phyloP scores from a whole-genome alignment of 2,113 vertebrate genomes.

The Clarias batrachus region DNA sequence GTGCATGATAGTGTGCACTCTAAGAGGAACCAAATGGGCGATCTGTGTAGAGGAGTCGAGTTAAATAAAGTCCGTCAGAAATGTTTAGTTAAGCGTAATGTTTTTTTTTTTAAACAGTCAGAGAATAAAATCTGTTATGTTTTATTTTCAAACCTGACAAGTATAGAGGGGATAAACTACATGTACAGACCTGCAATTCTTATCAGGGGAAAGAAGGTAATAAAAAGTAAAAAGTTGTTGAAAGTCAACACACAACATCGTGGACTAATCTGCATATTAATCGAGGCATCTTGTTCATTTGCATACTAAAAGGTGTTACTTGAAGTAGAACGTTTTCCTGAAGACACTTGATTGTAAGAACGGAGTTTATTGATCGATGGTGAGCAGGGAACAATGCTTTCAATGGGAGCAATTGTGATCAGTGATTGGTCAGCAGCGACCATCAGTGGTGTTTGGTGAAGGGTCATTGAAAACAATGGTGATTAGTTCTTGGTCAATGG shows the following conservation, averaged over 20 bases:
- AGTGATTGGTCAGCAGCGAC: too few species aligned
- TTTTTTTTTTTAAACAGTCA: too few species aligned
- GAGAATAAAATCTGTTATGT: background rate
- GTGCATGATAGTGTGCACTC: too few species aligned
- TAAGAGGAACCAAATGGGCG: background rate
- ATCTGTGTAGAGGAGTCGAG: background rate
- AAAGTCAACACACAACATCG: background rate
- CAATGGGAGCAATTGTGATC: background rate
- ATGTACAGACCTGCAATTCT: background rate
- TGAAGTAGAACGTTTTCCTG: background rate
- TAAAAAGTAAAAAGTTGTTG: background rate
- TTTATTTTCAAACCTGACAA: background rate
- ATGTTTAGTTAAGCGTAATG: background rate
- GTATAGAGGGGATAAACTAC: background rate
- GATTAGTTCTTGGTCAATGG: background rate
- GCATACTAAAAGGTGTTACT: background rate
- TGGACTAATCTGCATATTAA: background rate
- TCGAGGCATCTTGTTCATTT: background rate
- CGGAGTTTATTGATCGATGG: background rate
- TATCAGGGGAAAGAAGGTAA: background rate
- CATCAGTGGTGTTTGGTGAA: background rate
- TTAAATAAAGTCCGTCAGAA: background rate
- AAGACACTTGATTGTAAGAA: background rate
- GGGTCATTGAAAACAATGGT: background rate
- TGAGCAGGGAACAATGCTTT: background rate